Base-by-base conservation (phyloP, 2,113 vertebrate species). In the Tetraodon nigroviridis region DNA sequence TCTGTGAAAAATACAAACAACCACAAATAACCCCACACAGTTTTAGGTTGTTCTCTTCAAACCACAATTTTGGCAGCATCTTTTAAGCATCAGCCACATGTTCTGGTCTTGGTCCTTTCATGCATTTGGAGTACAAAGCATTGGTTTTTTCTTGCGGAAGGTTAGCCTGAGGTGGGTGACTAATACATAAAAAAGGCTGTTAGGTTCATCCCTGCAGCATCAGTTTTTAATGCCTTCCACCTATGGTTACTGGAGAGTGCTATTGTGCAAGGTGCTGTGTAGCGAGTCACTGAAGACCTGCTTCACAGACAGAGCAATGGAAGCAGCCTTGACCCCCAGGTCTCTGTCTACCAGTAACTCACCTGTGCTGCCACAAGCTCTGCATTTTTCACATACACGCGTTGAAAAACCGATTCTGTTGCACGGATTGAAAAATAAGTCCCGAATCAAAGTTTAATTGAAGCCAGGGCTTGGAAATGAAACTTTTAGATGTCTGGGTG, bases 381-480 rank as follows among this genome's bases (percentile, higher is more conserved):
- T 51, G 40, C 68, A 49, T 61, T 40, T 65, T 50, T 27, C 17
- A 37, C 42, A 46, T 32, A 45, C 16, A 49, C 41, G 13, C 7
- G 50, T 47, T 48, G 69, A 71, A 40, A 61, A 6, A 27, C 24
- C 4, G 53, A 56, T 55, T 60, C 69, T 16, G 27, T 6, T n/a
- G 17, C 19, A 29, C 20, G 46, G 55, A 53, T 29, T 37, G 18
- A 63, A 40, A 20, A 37, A 54, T 5, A 7, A 22, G 58, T 67
- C 58, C 60, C n/a, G 50, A 71, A 67, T 70, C 57, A 15, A 67
- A 63, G 63, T 83, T 80, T 72, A 82, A 84, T 84, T 81, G 69
- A 77, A 70, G 55, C n/a, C 19, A 40, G 58, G 53, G 51, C 18
- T 65, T 62, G 4, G 12, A 51, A 48, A 58, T 17, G 13, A 44